phyloP scores from a whole-genome alignment of 1,140 invertebrate genomes.

The Condylostylus longicornis region DNA sequence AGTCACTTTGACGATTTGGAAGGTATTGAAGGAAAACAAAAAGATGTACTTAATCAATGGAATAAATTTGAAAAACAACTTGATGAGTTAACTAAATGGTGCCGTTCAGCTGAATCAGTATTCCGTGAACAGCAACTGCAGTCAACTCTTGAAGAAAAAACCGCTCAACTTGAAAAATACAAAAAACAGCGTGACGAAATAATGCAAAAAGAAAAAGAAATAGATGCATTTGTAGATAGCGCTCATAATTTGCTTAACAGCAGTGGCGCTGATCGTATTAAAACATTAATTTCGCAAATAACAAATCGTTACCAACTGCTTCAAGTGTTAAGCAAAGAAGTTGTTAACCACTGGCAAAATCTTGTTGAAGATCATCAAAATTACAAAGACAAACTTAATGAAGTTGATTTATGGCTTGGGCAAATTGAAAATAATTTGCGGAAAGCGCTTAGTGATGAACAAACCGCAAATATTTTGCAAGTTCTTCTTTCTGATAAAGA shows the following conservation, averaged over 20 bases:
- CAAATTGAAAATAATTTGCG: constrained; percentile 59
- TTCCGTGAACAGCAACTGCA: constrained; percentile 75
- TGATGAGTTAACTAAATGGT: constrained; percentile 69
- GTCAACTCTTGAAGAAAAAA: constrained; percentile 66
- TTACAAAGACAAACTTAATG: constrained; percentile 61
- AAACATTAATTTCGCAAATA: constrained; percentile 76
- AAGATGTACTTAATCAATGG: constrained; percentile 66
- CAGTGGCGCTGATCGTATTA: constrained; percentile 71
- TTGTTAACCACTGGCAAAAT: constrained; percentile 71
- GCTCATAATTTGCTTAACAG: constrained; percentile 73
- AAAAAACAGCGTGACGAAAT: constrained; percentile 60
- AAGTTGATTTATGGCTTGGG: constrained; percentile 60
- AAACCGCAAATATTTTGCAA: constrained; percentile 46
- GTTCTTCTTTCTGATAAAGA: constrained; percentile 67
- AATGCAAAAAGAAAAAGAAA: constrained; percentile 56
- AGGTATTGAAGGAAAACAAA: constrained; percentile 49
- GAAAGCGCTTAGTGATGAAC: constrained; percentile 42
- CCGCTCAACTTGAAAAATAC: constrained; percentile 53
- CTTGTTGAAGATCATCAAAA: constrained; percentile 70
- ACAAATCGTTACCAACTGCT: constrained; percentile 78
- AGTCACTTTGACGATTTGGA: constrained; percentile 51
- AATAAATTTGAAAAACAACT: constrained; percentile 69
- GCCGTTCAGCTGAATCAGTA: constrained; percentile 62
- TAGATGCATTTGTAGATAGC: constrained; percentile 79
- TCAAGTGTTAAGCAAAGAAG: constrained; percentile 69